Evolutionary conservation across 1,140 invertebrate genomes (phyloP).

Genomic region (Dermatophagoides farinae): DNA sequence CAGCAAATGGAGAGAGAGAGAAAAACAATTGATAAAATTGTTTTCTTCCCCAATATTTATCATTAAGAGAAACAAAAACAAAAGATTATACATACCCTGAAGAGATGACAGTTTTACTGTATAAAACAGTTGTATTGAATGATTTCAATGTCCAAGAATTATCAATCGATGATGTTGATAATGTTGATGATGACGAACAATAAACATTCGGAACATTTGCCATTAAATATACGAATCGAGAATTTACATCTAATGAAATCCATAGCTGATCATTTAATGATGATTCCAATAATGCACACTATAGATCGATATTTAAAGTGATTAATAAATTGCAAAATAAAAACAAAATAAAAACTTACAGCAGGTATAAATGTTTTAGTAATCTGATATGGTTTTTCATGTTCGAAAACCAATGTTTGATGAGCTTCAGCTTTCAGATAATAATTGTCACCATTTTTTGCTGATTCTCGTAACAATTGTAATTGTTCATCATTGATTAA

Average conservation of each 20-base stretch:
- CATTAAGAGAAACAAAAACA: no score
- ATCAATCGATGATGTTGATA: not conserved
- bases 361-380: conserved; percentile 7
- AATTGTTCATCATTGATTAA: not conserved
- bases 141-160: conserved; percentile 12
- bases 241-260: conserved; percentile 45
- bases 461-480: not conserved
- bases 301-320: conserved; percentile 19
- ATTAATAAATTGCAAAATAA: not conserved
- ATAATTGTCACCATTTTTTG: conserved; percentile 1
- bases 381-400: conserved; percentile 2
- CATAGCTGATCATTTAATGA: conserved; percentile 45
- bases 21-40: no score
- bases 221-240: conserved; percentile 44
- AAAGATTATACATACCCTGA: conserved; percentile 34
- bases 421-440: conserved; percentile 11
- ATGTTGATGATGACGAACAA: not conserved
- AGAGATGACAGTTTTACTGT: conserved; percentile 46
- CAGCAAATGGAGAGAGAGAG: no score
- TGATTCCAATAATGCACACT: conserved; percentile 41
- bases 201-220: not conserved
- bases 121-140: conserved; percentile 48
- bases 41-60: no score
- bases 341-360: not conserved
- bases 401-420: not conserved